Conservation (phyloP, 2,797 vertebrate genomes). For the Trichosurus vulpecula region DNA sequence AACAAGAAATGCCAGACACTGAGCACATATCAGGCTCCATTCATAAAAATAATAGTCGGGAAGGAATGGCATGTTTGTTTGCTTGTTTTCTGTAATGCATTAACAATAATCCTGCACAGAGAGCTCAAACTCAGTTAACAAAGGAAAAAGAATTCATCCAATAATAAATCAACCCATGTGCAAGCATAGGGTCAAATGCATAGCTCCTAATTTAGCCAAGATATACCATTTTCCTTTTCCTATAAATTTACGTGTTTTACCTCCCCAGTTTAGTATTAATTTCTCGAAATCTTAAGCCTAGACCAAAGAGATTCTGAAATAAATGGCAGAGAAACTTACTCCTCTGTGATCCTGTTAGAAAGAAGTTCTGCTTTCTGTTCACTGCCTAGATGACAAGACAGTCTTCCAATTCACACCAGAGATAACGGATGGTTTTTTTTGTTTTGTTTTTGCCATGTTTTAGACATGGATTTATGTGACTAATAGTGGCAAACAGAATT, state of each 20-base stretch:
- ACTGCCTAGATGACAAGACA: constrained; percentile 54
- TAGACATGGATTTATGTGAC: constrained; percentile 58
- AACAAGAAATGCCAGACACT: constrained; percentile 56
- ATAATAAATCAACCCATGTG: constrained; percentile 6
- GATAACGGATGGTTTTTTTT: constrained; percentile 35
- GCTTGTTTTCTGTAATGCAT: constrained; percentile 20
- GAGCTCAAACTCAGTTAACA: constrained; percentile 42
- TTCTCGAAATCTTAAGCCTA: background rate
- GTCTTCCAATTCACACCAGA: constrained; percentile 59
- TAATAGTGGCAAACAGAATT: constrained; percentile 72
- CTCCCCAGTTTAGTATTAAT: background rate
- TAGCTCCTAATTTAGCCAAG: background rate
- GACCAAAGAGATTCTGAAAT: constrained; percentile 23
- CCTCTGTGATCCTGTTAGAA: constrained; percentile 31
- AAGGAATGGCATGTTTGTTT: constrained; percentile 21
- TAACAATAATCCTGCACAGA: constrained; percentile 36
- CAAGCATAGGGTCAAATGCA: constrained; percentile 35
- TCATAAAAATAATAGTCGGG: constrained; percentile 67
- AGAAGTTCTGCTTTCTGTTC: constrained; percentile 44
- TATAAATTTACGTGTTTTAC: background rate
- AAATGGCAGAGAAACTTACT: constrained; percentile 37
- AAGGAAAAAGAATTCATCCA: constrained; percentile 25
- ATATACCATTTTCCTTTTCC: constrained; percentile 32
- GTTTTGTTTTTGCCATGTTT: constrained; percentile 11
- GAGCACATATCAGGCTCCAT: constrained; percentile 41